Conservation (phyloP, 2,797 vertebrate genomes). For the Potorous gilbertii region DNA sequence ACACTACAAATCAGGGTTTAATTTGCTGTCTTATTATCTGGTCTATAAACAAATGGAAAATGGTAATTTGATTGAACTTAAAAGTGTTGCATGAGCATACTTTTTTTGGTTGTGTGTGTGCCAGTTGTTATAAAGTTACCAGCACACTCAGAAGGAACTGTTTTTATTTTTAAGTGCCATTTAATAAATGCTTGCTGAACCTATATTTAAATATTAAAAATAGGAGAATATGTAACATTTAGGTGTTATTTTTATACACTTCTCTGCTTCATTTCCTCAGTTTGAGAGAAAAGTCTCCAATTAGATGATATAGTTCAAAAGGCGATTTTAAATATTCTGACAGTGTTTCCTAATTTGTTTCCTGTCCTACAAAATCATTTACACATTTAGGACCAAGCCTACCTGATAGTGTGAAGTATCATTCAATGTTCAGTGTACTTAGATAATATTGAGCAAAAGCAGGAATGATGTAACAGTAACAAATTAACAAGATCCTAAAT, state of each 20-base stretch:
- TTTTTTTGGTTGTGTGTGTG: background rate
- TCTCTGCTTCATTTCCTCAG: constrained; percentile 44
- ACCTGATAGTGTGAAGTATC: background rate
- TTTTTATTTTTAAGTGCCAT: background rate
- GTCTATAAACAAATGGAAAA: background rate
- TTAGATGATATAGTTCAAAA: constrained; percentile 5
- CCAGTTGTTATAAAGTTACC: background rate
- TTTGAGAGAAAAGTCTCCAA: constrained; percentile 27
- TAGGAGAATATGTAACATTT: background rate
- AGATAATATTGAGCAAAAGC: constrained; percentile 38
- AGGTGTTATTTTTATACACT: constrained; percentile 28
- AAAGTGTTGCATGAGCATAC: background rate
- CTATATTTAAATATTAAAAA: background rate
- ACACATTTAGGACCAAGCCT: constrained; percentile 27
- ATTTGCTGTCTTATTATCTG: background rate
- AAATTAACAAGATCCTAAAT: constrained; percentile 12
- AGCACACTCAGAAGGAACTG: background rate
- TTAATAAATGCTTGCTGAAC: background rate
- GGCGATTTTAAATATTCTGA: constrained; percentile 50
- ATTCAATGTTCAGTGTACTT: constrained; percentile 36
- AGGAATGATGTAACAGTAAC: constrained; percentile 1
- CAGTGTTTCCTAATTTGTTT: constrained; percentile 40
- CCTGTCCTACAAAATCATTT: background rate
- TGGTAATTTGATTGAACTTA: background rate
- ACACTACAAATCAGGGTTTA: background rate